Conservation (phyloP, 2,888 invertebrate genomes). For the Ormyrus pomaceus region DNA sequence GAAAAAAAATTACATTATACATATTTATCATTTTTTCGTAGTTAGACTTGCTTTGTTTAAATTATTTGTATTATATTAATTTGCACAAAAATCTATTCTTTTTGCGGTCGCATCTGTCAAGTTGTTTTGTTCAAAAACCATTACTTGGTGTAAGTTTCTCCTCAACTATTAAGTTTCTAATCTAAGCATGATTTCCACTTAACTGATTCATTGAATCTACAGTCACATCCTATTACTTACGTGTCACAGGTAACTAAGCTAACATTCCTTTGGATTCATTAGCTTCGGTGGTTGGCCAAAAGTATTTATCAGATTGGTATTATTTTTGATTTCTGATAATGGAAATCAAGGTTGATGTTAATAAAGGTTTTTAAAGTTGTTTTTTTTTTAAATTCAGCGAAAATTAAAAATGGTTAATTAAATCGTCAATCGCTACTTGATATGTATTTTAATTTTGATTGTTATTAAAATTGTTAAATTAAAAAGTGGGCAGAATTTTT, state of each 20-base stretch:
- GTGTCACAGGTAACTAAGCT: background rate
- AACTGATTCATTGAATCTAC: slow-evolving; percentile 17
- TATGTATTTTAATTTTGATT: background rate
- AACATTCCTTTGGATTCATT: background rate
- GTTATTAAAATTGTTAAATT: too few relatives aligned
- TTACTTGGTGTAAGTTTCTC: slow-evolving; percentile 31
- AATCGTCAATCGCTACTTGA: too few relatives aligned
- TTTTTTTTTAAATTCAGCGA: too few relatives aligned
- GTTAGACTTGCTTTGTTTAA: slow-evolving; percentile 56
- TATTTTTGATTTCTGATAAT: too few relatives aligned
- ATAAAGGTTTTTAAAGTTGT: too few relatives aligned
- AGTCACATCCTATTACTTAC: slow-evolving; percentile 21
- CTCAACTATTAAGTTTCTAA: slow-evolving; percentile 10
- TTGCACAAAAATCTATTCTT: slow-evolving; percentile 30
- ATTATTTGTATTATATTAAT: slow-evolving; percentile 13
- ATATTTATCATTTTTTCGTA: slow-evolving; percentile 64
- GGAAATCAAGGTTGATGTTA: too few relatives aligned
- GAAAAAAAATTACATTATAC: slow-evolving; percentile 62
- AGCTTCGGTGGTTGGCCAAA: background rate
- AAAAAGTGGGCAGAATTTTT: too few relatives aligned
- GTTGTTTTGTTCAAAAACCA: slow-evolving; percentile 58
- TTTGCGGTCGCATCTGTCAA: slow-evolving; percentile 20
- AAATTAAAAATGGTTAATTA: too few relatives aligned
- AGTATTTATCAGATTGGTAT: background rate
- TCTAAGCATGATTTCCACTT: slow-evolving; percentile 34